These are phyloP conservation scores for Diadophis punctatus DNA, from an alignment of 2,113 vertebrate species.

Conservation along the genomic window DNA sequence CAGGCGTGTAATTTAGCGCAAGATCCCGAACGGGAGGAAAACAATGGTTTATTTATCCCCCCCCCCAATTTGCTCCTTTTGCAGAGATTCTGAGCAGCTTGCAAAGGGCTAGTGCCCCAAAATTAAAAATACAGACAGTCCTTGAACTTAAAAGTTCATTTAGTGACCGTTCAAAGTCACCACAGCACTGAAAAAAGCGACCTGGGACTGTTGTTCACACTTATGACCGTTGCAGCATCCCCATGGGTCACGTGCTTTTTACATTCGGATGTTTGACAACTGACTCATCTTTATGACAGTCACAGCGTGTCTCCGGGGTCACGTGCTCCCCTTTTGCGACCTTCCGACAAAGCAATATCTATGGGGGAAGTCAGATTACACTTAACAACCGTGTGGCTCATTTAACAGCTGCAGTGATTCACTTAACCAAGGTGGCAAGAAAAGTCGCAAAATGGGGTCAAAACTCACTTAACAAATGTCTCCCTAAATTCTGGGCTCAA, in stretches of 20 bases:
- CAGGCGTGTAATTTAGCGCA: background rate
- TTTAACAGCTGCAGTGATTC: background rate
- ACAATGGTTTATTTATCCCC: accelerated
- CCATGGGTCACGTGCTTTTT: too few relatives aligned
- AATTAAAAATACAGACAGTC: background rate
- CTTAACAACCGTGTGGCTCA: background rate
- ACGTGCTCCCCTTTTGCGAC: background rate
- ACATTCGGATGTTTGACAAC: too few relatives aligned
- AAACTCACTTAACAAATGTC: background rate
- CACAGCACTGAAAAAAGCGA: too few relatives aligned
- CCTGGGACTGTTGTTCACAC: too few relatives aligned
- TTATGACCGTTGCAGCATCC: too few relatives aligned
- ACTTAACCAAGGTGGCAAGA: background rate
- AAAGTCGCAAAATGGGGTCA: background rate
- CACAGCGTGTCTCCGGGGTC: too few relatives aligned
- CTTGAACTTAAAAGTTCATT: background rate
- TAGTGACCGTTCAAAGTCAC: too few relatives aligned
- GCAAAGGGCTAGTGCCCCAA: background rate
- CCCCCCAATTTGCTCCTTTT: background rate
- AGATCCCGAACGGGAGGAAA: background rate
- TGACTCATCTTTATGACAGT: too few relatives aligned
- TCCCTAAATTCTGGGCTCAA: background rate
- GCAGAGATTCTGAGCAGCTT: background rate
- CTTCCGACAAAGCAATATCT: background rate
- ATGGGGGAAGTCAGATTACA: background rate